A percentile compares a stretch with the other conserved stretches of the same genome.
These are phyloP conservation scores for Sphaerolaimus hirsutus DNA, from an alignment of 2,888 invertebrate species.

Conservation along the genomic window DNA sequence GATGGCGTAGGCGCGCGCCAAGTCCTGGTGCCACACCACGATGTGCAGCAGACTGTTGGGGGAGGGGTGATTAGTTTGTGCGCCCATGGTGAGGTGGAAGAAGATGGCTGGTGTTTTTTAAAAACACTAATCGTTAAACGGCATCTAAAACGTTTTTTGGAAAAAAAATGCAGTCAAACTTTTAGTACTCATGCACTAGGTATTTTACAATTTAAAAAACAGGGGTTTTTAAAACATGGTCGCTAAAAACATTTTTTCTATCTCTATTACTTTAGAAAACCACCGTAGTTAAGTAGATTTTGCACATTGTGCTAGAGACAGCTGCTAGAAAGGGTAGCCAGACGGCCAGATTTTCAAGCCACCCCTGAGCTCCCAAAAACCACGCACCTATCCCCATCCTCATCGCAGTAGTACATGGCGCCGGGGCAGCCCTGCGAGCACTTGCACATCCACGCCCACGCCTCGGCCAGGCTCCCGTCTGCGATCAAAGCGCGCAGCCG, in stretches of 20 bases:
- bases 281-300: background rate
- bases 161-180: background rate
- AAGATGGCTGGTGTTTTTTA: too few species aligned
- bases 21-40: constrained; percentile 17
- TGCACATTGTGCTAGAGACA: too few species aligned
- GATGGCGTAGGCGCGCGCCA: constrained; percentile 21
- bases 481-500: constrained; percentile 14
- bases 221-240: too few species aligned
- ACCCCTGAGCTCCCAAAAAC: too few species aligned
- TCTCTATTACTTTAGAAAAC: background rate
- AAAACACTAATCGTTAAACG: too few species aligned
- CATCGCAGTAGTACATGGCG: constrained; percentile 15
- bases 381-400: constrained; percentile 18
- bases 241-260: too few species aligned
- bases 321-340: too few species aligned
- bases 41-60: constrained; percentile 19
- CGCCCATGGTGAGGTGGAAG: too few species aligned
- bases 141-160: too few species aligned
- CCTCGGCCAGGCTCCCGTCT: constrained; percentile 16
- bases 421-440: constrained; percentile 14
- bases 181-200: too few species aligned
- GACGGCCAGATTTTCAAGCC: too few species aligned
- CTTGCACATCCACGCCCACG: constrained; percentile 21
- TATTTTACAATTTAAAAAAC: too few species aligned
- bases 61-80: background rate